Evolutionary conservation across 2,113 vertebrate genomes (phyloP).

Genomic region (Gallinago jamesoni): DNA sequence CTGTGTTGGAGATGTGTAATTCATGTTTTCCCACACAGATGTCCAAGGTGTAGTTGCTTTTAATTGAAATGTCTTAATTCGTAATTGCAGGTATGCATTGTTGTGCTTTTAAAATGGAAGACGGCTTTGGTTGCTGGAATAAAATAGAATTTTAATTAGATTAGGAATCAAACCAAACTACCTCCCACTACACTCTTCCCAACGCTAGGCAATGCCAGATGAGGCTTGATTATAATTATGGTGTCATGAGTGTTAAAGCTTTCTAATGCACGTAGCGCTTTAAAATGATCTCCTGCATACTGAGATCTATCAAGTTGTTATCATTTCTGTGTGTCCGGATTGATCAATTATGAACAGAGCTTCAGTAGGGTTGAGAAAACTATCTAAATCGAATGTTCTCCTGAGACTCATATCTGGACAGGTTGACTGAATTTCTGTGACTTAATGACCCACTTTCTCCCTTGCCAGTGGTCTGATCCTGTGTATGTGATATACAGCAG

Average conservation of each 20-base stretch:
- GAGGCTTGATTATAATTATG: background rate
- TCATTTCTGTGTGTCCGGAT: background rate
- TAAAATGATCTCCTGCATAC: background rate
- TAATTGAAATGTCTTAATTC: background rate
- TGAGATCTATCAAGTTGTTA: background rate
- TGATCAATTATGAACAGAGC: background rate
- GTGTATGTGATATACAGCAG: background rate
- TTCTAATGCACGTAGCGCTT: background rate
- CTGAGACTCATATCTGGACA: background rate
- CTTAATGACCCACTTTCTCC: background rate
- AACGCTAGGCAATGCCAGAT: background rate
- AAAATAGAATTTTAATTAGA: constrained; percentile 24
- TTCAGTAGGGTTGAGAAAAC: background rate
- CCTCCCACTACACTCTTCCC: background rate
- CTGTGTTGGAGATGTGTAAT: background rate
- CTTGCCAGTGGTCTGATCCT: background rate
- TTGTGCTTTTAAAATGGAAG: background rate
- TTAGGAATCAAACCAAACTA: background rate
- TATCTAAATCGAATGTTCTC: background rate
- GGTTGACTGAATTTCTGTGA: background rate
- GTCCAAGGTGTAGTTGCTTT: background rate
- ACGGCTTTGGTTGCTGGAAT: background rate
- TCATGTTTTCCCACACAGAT: background rate
- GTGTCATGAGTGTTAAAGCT: background rate
- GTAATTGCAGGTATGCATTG: background rate